phyloP scores from a whole-genome alignment of 2,888 invertebrate genomes.

The Quadroppia sp. region DNA sequence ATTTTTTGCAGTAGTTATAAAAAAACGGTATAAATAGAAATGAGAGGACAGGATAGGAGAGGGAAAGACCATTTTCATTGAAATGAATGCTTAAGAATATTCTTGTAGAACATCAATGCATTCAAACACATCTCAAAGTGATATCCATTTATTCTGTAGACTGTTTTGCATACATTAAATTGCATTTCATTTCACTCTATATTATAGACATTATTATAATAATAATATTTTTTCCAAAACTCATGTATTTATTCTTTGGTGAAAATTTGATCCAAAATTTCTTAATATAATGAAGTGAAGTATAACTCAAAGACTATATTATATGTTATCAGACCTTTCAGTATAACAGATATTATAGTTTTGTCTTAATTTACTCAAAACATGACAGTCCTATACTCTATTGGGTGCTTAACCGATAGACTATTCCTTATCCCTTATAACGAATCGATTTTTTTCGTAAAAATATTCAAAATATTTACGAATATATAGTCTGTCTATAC shows the following conservation, averaged over 20 bases:
- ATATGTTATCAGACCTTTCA: too few species aligned
- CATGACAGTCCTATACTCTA: too few species aligned
- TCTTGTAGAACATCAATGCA: background rate
- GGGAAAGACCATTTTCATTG: background rate
- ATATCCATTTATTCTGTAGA: background rate
- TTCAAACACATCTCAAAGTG: background rate
- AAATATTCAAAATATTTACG: constrained; percentile 16
- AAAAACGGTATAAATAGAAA: background rate
- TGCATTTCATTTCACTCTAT: background rate
- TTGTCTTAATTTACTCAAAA: too few species aligned
- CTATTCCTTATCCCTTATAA: background rate
- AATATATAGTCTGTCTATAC: background rate
- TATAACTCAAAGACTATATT: background rate
- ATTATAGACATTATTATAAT: too few species aligned
- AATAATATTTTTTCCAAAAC: too few species aligned
- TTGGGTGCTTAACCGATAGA: too few species aligned
- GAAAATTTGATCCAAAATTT: too few species aligned
- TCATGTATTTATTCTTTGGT: too few species aligned
- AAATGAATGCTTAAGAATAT: background rate
- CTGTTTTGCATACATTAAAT: constrained; percentile 10
- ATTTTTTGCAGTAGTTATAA: background rate
- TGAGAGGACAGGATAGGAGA: too few species aligned
- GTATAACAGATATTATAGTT: too few species aligned
- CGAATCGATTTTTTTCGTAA: constrained; percentile 4
- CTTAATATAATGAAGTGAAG: background rate